These are phyloP conservation scores for Thymallus thymallus DNA, from an alignment of 2,113 vertebrate species.

Conservation along the genomic window DNA sequence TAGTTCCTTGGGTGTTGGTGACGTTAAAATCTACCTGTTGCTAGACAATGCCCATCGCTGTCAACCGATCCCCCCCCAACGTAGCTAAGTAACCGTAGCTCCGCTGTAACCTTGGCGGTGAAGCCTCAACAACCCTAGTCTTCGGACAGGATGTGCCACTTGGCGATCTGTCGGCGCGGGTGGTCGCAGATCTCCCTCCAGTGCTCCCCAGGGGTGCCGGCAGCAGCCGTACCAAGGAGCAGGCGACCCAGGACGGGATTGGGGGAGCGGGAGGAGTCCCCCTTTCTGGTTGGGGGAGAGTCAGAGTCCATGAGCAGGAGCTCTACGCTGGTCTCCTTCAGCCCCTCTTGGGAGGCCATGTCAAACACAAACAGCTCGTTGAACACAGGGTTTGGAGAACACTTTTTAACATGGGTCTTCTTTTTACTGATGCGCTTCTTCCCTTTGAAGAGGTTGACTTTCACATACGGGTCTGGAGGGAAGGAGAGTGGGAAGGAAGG, in stretches of 20 bases:
- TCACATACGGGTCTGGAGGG: slow-evolving; percentile 90
- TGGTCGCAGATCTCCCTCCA: slow-evolving; percentile 98
- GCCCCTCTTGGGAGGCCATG: slow-evolving; percentile 85
- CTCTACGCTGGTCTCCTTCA: slow-evolving; percentile 94
- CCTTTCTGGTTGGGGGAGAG: slow-evolving; percentile 41
- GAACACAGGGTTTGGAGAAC: slow-evolving; percentile 94
- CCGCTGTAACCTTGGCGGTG: not conserved
- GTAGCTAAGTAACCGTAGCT: no score
- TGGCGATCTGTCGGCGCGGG: slow-evolving; percentile 95
- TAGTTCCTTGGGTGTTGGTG: slow-evolving; percentile 36
- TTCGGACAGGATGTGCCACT: slow-evolving; percentile 92
- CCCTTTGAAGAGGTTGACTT: slow-evolving; percentile 94
- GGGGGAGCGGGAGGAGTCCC: slow-evolving; percentile 62
- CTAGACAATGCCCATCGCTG: not conserved
- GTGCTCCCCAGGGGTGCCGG: slow-evolving; percentile 90
- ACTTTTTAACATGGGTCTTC: slow-evolving; percentile 98
- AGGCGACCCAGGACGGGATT: slow-evolving; percentile 86
- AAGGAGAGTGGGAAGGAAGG: not conserved
- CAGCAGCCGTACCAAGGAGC: slow-evolving; percentile 81
- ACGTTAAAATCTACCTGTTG: slow-evolving; percentile 9
- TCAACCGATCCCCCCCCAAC: not conserved
- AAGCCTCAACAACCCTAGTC: slow-evolving; percentile 71
- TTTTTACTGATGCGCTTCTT: slow-evolving; percentile 97
- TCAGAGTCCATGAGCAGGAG: slow-evolving; percentile 98
- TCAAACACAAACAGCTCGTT: slow-evolving; percentile 98